Base-by-base conservation (phyloP, 2,113 vertebrate genomes). In the Upupa epops region DNA sequence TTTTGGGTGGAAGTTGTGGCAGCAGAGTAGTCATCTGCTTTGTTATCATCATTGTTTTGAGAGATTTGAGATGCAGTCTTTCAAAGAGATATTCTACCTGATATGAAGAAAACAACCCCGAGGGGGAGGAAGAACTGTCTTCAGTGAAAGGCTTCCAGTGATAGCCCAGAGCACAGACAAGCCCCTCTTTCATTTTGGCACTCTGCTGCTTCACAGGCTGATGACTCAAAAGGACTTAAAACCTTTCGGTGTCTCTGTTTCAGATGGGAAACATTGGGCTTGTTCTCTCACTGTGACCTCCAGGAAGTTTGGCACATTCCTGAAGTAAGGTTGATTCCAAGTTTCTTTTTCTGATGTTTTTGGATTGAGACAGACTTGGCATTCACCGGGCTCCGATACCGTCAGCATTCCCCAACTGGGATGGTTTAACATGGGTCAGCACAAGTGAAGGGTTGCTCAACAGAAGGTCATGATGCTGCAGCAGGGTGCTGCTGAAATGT, bases 281-380 rank as follows among this genome's bases (percentile, higher is more conserved):
- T 81, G 83, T 91, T 94, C 82, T 94, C 88, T 94, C 0, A 0
- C 88, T 86, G 83, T 86, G 93, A 94, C 93, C 94, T 95, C 72
- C 89, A 83, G 93, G 91, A 92, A 94, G 72, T 76, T 60, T 85
- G 88, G 71, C 89, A 77, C 85, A 95, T 94, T 95, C 93, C 90
- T 94, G 9, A 48, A 82, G 58, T 34, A 65, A 92, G 79, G 63
- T 68, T 96, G 94, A 95, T 89, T 89, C 90, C 75, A 17, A 36
- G 90, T 91, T 95, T 93, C 82, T 95, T 88, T 96, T 92, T 88
- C 90, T 94, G 88, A 73, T 94, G 85, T 89, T 95, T 96, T 96
- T 83, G 89, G 88, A 92, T 91, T 88, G 83, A 92, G 79, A 3
- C 85, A 73, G 91, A 37, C 91, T 83, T 73, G 91, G 82, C 79